phyloP scores from a whole-genome alignment of 2,888 invertebrate genomes.

The Eupithecia abbreviata region DNA sequence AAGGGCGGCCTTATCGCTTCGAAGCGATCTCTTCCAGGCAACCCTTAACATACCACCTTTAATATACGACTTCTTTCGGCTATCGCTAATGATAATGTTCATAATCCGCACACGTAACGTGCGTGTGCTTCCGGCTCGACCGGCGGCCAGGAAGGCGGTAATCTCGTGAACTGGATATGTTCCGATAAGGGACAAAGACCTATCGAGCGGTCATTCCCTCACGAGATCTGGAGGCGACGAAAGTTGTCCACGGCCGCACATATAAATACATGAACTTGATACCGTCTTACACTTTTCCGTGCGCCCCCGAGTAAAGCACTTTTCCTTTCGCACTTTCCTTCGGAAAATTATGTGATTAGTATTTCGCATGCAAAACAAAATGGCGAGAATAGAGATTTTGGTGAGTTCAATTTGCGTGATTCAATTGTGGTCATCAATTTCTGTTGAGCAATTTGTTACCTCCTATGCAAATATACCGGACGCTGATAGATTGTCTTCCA shows the following conservation, averaged over 20 bases:
- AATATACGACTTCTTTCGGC: conserved; percentile 14
- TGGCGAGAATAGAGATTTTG: conserved; percentile 70
- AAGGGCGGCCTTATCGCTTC: no score
- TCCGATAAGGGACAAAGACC: conserved; percentile 80
- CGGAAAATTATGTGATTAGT: conserved; percentile 66
- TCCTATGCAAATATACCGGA: conserved; percentile 35
- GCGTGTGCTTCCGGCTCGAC: conserved; percentile 51
- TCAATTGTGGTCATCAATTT: conserved; percentile 35
- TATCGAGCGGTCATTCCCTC: conserved; percentile 75
- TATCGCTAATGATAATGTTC: conserved; percentile 13
- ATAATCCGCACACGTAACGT: conserved; percentile 41
- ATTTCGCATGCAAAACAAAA: conserved; percentile 47
- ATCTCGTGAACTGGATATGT: conserved; percentile 70
- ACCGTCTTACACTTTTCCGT: conserved; percentile 74
- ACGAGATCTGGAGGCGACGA: conserved; percentile 72
- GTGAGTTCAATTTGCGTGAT: conserved; percentile 58
- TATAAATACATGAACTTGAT: conserved; percentile 83
- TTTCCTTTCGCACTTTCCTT: conserved; percentile 69
- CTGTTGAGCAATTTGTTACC: conserved; percentile 30
- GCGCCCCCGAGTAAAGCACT: conserved; percentile 66
- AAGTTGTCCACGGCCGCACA: conserved; percentile 71
- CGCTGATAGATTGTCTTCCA: conserved; percentile 60
- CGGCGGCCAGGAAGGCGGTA: conserved; percentile 58
- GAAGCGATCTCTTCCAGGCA: no score
- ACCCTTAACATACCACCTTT: no score